phyloP scores from a whole-genome alignment of 1,140 invertebrate species.

The Grapholita molesta region DNA sequence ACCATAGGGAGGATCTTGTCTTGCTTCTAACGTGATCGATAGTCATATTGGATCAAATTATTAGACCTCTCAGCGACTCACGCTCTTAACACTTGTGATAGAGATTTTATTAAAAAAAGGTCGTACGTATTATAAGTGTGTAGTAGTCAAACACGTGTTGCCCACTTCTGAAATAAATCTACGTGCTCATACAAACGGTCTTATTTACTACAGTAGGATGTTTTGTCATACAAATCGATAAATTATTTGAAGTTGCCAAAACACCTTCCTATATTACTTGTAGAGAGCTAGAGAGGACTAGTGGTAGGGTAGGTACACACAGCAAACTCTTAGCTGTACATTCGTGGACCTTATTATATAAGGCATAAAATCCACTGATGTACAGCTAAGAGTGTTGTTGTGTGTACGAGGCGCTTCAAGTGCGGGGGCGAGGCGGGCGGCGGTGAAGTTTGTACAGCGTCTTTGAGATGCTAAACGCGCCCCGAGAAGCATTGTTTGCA shows the following conservation, averaged over 20 bases:
- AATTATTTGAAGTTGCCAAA: background rate
- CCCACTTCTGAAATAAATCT: background rate
- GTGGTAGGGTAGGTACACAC: no score
- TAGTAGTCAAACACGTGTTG: background rate
- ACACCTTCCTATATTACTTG: background rate
- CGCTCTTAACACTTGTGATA: background rate
- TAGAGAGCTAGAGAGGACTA: background rate
- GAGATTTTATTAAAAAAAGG: background rate
- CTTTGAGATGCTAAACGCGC: constrained; percentile 43
- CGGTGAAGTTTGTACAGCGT: background rate
- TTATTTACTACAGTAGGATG: background rate
- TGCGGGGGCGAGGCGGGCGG: background rate
- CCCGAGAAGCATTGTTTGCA: constrained; percentile 35
- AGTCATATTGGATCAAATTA: background rate
- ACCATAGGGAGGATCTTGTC: background rate
- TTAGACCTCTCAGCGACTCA: background rate
- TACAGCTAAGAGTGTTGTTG: no score
- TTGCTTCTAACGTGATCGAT: background rate
- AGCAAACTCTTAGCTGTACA: no score
- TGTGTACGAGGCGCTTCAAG: background rate
- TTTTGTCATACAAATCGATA: background rate
- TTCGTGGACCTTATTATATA: no score
- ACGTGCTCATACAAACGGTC: background rate
- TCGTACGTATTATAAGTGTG: background rate
- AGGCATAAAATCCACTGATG: no score